These are phyloP conservation scores for Spisula solida DNA, from an alignment of 2,888 invertebrate species.

Conservation along the genomic window DNA sequence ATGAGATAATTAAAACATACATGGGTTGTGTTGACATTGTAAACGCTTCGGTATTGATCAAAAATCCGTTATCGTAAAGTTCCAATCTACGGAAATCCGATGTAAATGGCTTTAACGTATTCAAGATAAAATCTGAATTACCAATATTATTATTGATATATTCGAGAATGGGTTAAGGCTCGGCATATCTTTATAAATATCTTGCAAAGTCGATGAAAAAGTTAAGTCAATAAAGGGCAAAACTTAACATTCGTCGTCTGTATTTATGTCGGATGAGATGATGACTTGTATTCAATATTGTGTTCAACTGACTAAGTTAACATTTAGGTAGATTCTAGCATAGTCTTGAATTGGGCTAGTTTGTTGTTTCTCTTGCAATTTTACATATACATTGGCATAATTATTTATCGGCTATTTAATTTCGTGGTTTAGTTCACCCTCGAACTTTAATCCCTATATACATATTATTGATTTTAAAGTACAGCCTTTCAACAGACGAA, in stretches of 20 bases:
- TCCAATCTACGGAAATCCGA: not conserved
- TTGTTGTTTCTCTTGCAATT: not conserved
- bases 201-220: conserved; percentile 35
- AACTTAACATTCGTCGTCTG: not conserved
- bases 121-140: conserved; percentile 34
- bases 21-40: not conserved
- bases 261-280: not conserved
- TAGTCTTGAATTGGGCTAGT: not conserved
- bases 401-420: too few relatives aligned
- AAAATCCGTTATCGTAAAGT: conserved; percentile 12
- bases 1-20: not conserved
- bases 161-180: conserved; percentile 32
- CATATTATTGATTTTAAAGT: too few relatives aligned
- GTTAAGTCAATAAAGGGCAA: conserved; percentile 1
- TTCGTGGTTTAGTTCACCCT: too few relatives aligned
- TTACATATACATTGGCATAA: too few relatives aligned
- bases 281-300: not conserved
- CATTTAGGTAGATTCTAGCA: not conserved
- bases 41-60: conserved; percentile 2
- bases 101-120: not conserved
- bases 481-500: too few relatives aligned
- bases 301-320: not conserved
- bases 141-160: conserved; percentile 53
- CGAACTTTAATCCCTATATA: too few relatives aligned
- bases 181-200: conserved; percentile 32